Base-by-base conservation (phyloP, 1,140 invertebrate species). In the Formica selysi region DNA sequence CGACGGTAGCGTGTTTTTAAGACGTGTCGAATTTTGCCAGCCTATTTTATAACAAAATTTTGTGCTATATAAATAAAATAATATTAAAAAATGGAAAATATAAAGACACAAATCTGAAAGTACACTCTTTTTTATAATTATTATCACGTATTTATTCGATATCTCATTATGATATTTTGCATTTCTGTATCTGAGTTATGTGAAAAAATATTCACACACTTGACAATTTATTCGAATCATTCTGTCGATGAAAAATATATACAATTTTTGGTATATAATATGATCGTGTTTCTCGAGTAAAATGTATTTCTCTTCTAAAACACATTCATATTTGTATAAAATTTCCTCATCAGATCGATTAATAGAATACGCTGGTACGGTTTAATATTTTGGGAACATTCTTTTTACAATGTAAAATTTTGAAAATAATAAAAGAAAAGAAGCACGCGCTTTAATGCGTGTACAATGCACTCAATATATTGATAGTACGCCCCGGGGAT, bases 341-440 rank as follows among this genome's bases (percentile, higher is more conserved):
- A 51, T 1, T 10, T 19, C 13, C 19, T 29, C 11, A 1, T 65
- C 7, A 3, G 41, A 3, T 4, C 4, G 36, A 36, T 65, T 65
- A 79, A 29, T 32, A 32, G 32, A 65, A n/a, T 65, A 32, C 62
- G 32, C 16, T 32, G 26, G 19, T n/a, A 51, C 6, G 19, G 16
- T 48, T 57, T 38, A 10, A 19, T 38, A 22, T 76, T 76, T 41
- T 44, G 29, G 4, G 5, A 59, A 29, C 0, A 7, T 65, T 7
- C 1, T 13, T 64, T 65, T 64, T 65, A 78, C 7, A 19, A 76
- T 29, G 16, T 62, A 76, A 81, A 61, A 6, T 22, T 36, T 4
- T 2, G 41, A 44, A 3, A 38, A 7, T 3, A n/a, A 41, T 44
- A 19, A 22, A 67, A 41, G 2, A 26, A 68, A 22, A 54, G 1